Evolutionary conservation across 2,113 vertebrate genomes (phyloP).

Genomic region (Urocolius indicus): DNA sequence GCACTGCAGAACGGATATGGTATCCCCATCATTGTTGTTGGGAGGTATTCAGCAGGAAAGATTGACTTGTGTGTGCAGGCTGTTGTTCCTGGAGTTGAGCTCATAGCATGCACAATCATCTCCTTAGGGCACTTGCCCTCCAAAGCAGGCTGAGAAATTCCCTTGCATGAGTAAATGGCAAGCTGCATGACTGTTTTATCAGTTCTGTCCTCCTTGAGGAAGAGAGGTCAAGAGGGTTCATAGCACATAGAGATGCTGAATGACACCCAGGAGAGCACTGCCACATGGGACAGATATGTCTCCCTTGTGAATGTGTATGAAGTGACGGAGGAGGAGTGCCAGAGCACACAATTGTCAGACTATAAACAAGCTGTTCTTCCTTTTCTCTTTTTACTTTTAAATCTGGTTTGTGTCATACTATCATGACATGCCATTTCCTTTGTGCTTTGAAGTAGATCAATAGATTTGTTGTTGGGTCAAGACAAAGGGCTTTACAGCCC

Average conservation of each 20-base stretch:
- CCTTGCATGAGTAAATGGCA: background rate
- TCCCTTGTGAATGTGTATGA: fast-evolving
- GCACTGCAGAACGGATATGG: background rate
- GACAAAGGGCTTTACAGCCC: conserved; percentile 58
- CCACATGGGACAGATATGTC: fast-evolving
- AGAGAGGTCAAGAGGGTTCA: fast-evolving
- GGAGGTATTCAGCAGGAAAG: background rate
- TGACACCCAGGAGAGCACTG: background rate
- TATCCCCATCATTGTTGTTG: fast-evolving
- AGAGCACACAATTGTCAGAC: background rate
- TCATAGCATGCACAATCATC: fast-evolving
- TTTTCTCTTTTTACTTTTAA: background rate
- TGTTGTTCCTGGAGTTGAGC: background rate
- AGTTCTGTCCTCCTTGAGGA: background rate
- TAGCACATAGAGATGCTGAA: fast-evolving
- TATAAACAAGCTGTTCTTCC: background rate
- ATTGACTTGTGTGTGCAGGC: fast-evolving
- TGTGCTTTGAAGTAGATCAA: conserved; percentile 44
- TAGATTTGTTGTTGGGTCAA: conserved; percentile 18
- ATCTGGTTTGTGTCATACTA: background rate
- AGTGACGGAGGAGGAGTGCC: background rate
- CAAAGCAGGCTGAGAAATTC: background rate
- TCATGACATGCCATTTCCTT: background rate
- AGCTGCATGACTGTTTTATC: background rate
- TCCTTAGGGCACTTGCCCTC: fast-evolving